Evolutionary conservation across 2,888 invertebrate species (phyloP).

Genomic region (Agrochola lota): DNA sequence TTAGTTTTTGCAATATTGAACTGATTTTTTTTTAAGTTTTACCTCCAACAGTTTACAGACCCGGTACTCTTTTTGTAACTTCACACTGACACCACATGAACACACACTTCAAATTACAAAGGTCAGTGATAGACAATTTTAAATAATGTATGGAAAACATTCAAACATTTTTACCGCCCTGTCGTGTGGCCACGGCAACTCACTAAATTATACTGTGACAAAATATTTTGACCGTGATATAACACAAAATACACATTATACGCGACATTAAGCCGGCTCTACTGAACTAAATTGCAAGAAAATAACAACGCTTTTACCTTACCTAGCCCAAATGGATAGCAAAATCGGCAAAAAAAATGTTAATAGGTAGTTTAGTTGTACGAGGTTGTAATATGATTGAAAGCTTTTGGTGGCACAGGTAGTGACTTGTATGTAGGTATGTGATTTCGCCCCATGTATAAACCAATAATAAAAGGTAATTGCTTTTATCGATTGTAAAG

Average conservation of each 20-base stretch:
- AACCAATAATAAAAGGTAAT: conserved; percentile 35
- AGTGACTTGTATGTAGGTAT: conserved; percentile 34
- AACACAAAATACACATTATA: conserved; percentile 63
- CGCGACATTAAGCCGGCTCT: conserved; percentile 65
- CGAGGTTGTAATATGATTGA: conserved; percentile 61
- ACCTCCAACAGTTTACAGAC: conserved; percentile 39
- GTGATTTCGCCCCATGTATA: conserved; percentile 30
- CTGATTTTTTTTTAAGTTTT: background rate
- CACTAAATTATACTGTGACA: conserved; percentile 80
- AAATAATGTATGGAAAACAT: conserved; percentile 36
- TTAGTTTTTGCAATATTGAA: background rate
- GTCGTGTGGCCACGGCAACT: conserved; percentile 79
- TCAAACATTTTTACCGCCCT: conserved; percentile 57
- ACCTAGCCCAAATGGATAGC: conserved; percentile 44
- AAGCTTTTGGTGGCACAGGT: conserved; percentile 54
- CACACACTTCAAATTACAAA: conserved; percentile 31
- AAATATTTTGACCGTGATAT: conserved; percentile 72
- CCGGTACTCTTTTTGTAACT: conserved; percentile 19
- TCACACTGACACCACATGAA: conserved; percentile 30
- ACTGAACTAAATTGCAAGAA: conserved; percentile 65
- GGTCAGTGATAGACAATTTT: conserved; percentile 20
- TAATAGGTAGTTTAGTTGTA: conserved; percentile 56
- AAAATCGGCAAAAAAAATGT: conserved; percentile 49
- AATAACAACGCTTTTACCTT: conserved; percentile 61
- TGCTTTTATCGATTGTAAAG: conserved; percentile 42